Base-by-base conservation (phyloP, 2,113 vertebrate species). In the Talpa occidentalis region DNA sequence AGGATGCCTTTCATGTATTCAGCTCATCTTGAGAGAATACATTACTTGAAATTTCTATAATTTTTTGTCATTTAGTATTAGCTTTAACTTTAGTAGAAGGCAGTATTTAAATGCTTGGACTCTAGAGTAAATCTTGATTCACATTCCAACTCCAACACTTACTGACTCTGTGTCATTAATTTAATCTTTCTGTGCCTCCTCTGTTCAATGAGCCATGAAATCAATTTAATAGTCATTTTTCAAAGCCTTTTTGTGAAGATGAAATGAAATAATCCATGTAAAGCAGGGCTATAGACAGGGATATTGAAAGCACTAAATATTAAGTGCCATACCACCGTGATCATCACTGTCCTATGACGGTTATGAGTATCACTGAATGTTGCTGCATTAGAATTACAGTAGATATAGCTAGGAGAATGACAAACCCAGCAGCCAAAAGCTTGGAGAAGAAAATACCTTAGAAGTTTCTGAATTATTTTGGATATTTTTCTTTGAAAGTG, bases 401-500 rank as follows among this genome's bases (percentile, higher is more conserved):
- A 74, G 17, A 9, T 22, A 10, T 37, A 42, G 26, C 17, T 40
- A 86, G 37, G 73, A 67, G 40, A 76, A 90, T 90, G 5, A 67
- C 6, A 14, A 37, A 44, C 14, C 54, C 80, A 22, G 10, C 28
- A n/a, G 47, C 49, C 47, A 77, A 28, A 79, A 73, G 21, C 37
- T 56, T 74, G 12, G 80, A 87, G 15, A 60, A 90, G 77, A 47
- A 89, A 66, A 59, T 59, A 32, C 35, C 84, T 88, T 32, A 6
- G 7, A 90, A 32, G n/a, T 90, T 77, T 88, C 60, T 69, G 44
- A 60, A 37, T 89, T 54, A 73, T 92, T 93, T 88, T 37, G 16
- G 11, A 60, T 81, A 26, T 32, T 60, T 90, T 84, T 62, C 80
- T 94, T 96, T 66, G 64, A 89, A 85, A 83, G 49, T 52, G 91